phyloP scores from a whole-genome alignment of 2,113 vertebrate species.

The Vombatus ursinus region DNA sequence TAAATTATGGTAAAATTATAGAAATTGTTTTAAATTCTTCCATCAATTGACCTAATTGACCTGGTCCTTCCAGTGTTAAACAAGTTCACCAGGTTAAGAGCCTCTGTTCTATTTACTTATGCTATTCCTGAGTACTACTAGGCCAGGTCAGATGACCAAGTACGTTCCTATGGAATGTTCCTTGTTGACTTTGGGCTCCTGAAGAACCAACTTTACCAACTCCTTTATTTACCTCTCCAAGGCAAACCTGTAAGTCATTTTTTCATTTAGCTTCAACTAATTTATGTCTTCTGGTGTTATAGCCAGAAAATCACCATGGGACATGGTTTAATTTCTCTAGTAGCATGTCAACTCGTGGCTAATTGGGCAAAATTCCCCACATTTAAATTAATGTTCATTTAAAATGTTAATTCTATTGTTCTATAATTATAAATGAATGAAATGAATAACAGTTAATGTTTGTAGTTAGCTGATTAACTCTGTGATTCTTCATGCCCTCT shows the following conservation, averaged over 20 bases:
- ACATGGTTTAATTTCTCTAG: background rate
- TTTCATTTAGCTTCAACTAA: background rate
- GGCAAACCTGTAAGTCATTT: background rate
- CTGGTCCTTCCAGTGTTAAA: background rate
- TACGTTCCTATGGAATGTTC: background rate
- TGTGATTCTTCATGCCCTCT: background rate
- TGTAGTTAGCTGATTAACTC: background rate
- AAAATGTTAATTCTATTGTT: background rate
- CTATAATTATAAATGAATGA: background rate
- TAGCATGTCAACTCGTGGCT: background rate
- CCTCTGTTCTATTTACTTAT: background rate
- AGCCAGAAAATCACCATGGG: background rate
- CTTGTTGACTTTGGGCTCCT: background rate
- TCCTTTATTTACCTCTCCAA: background rate
- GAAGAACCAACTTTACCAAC: background rate
- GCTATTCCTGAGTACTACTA: background rate
- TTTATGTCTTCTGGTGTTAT: background rate
- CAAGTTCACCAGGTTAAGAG: background rate
- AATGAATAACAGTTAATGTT: background rate
- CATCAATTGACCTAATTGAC: background rate
- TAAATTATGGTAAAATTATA: background rate
- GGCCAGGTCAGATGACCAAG: background rate
- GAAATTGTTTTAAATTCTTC: background rate
- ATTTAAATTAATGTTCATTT: background rate
- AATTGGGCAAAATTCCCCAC: background rate